A percentile compares a stretch with the other conserved stretches of the same genome.
These are phyloP conservation scores for Drosophila merina DNA, from an alignment of 2,888 invertebrate species.

Conservation along the genomic window DNA sequence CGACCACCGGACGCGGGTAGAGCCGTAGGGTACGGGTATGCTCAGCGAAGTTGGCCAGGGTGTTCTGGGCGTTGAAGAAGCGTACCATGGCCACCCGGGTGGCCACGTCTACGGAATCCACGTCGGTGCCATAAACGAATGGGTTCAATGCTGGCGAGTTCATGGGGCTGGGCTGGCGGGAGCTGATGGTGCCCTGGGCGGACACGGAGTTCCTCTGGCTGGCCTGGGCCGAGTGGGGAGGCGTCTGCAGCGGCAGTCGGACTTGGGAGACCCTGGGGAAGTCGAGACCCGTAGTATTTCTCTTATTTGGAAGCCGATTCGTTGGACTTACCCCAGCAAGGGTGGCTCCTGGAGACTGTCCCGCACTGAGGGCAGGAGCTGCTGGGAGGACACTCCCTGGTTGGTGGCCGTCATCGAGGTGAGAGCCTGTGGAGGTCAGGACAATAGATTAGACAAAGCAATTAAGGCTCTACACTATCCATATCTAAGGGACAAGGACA, in stretches of 20 bases:
- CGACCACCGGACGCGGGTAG: slow-evolving; percentile 99
- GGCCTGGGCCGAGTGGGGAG: slow-evolving; percentile 79
- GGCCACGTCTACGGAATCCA: slow-evolving; percentile 99
- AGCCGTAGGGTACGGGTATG: slow-evolving; percentile 97
- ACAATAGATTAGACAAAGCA: neutral
- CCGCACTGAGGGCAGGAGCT: slow-evolving; percentile 88
- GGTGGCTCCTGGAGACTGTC: slow-evolving; percentile 87
- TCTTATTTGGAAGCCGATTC: neutral
- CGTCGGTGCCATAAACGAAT: slow-evolving; percentile 96
- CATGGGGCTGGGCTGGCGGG: slow-evolving; percentile 85
- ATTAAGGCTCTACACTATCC: slow-evolving; percentile 50
- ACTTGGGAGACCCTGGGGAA: slow-evolving; percentile 79
- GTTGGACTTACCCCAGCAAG: slow-evolving; percentile 84
- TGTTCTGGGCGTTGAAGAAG: slow-evolving; percentile 99
- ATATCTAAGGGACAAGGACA: slow-evolving; percentile 52
- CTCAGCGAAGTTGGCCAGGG: slow-evolving; percentile 98
- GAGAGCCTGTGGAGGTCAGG: slow-evolving; percentile 76
- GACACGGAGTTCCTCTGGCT: slow-evolving; percentile 84
- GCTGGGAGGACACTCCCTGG: slow-evolving; percentile 86
- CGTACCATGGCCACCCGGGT: slow-evolving; percentile 98
- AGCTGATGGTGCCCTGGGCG: slow-evolving; percentile 84
- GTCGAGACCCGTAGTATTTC: neutral
- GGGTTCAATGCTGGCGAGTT: slow-evolving; percentile 89
- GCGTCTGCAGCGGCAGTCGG: slow-evolving; percentile 81
- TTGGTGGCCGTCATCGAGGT: slow-evolving; percentile 87